Evolutionary conservation across 2,797 vertebrate genomes (phyloP).

Genomic region (Molossus alvarezi): DNA sequence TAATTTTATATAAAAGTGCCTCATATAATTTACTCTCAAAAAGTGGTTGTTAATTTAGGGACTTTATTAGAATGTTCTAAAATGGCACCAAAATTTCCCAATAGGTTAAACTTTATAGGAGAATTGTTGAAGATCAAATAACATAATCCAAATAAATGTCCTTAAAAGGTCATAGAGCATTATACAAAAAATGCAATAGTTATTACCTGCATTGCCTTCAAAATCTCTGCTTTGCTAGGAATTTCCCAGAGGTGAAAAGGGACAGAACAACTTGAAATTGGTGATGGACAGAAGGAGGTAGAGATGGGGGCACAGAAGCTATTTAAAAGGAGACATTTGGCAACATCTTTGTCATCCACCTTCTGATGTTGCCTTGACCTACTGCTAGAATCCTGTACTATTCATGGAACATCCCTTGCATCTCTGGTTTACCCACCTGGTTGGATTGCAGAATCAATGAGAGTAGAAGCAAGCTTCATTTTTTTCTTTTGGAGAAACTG

Average conservation of each 20-base stretch:
- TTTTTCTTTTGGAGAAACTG: not conserved
- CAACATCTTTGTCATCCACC: not conserved
- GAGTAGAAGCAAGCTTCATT: not conserved
- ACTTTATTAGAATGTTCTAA: slow-evolving; percentile 66
- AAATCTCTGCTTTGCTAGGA: slow-evolving; percentile 51
- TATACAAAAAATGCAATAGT: not conserved
- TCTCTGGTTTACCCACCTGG: not conserved
- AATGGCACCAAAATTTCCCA: slow-evolving; percentile 49
- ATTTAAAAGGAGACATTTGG: not conserved
- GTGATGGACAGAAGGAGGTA: not conserved
- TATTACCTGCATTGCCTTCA: slow-evolving; percentile 45
- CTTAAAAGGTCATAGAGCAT: not conserved
- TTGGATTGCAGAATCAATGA: not conserved
- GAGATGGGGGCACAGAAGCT: not conserved
- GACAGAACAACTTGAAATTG: not conserved
- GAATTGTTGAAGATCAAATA: slow-evolving; percentile 56
- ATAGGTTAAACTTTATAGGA: slow-evolving; percentile 53
- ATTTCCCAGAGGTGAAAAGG: not conserved
- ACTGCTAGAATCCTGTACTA: not conserved
- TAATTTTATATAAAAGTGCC: slow-evolving; percentile 69
- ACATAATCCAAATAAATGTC: not conserved
- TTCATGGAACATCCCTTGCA: not conserved
- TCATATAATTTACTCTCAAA: slow-evolving; percentile 30
- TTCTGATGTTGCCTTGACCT: not conserved
- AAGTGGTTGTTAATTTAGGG: slow-evolving; percentile 60